Percentiles rank a stretch among this genome's conserved stretches.
Evolutionary conservation across 2,888 invertebrate species (phyloP).

Genomic region (Gonocerus acuteangulatus): DNA sequence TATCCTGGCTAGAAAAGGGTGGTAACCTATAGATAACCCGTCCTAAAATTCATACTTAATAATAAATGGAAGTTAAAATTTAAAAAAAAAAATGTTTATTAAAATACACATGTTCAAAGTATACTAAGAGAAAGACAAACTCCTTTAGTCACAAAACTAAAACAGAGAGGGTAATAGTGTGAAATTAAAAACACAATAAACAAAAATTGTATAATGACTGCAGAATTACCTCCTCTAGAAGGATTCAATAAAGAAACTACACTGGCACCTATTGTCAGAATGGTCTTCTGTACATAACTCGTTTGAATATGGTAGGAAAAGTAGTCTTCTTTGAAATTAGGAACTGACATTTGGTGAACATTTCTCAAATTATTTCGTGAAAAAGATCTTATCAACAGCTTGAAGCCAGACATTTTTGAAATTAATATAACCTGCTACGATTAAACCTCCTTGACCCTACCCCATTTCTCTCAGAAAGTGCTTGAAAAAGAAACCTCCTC

Average conservation of each 20-base stretch:
- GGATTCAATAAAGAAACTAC: constrained; percentile 75
- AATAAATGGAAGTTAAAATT: too few relatives aligned
- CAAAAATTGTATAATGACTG: too few relatives aligned
- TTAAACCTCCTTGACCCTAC: background rate
- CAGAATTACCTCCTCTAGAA: constrained; percentile 49
- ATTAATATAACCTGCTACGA: background rate
- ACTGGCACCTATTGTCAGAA: constrained; percentile 83
- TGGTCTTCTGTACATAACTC: constrained; percentile 62
- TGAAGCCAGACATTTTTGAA: background rate
- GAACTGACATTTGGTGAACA: background rate
- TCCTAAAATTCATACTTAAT: too few relatives aligned
- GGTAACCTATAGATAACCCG: too few relatives aligned
- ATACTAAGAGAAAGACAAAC: too few relatives aligned
- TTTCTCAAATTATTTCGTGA: background rate
- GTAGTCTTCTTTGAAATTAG: constrained; percentile 13
- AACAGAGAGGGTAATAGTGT: too few relatives aligned
- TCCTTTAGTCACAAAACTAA: too few relatives aligned
- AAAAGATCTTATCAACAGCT: background rate
- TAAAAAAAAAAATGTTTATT: too few relatives aligned
- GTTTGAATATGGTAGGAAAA: constrained; percentile 53
- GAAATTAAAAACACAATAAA: too few relatives aligned
- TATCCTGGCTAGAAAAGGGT: too few relatives aligned
- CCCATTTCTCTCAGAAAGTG: background rate
- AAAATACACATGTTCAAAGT: too few relatives aligned
- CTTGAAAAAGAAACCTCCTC: background rate